These are phyloP conservation scores for Agrochola lychnidis DNA, from an alignment of 2,888 invertebrate species.

Conservation along the genomic window DNA sequence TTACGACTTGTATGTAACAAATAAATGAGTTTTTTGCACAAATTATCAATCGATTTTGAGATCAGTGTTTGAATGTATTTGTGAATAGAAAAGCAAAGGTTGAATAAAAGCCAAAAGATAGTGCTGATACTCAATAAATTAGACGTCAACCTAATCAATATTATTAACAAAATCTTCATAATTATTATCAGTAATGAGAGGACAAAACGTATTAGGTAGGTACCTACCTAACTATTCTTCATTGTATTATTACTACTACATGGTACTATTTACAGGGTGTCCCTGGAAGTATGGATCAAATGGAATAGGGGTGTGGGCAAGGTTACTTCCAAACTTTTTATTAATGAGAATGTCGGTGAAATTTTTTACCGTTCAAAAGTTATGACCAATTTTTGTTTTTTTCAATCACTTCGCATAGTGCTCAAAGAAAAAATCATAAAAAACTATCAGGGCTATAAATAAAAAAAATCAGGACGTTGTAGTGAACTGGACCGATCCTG, in stretches of 20 bases:
- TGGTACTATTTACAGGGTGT: too few relatives aligned
- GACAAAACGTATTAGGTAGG: background rate
- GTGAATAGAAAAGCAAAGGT: background rate
- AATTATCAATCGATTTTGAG: background rate
- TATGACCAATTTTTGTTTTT: too few relatives aligned
- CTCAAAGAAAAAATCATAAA: too few relatives aligned
- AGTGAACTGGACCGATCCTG: too few relatives aligned
- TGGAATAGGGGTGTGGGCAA: too few relatives aligned
- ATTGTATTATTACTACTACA: conserved; percentile 1
- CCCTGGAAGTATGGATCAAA: too few relatives aligned
- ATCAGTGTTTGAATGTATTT: background rate
- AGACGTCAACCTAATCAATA: background rate
- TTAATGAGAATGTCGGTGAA: too few relatives aligned
- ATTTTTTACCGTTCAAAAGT: too few relatives aligned
- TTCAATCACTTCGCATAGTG: too few relatives aligned
- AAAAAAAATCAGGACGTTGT: too few relatives aligned
- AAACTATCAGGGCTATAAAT: too few relatives aligned
- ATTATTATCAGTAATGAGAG: conserved; percentile 1
- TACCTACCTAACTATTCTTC: background rate
- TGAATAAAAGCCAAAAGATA: background rate
- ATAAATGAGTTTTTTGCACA: conserved; percentile 13
- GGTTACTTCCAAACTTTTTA: too few relatives aligned
- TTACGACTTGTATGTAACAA: conserved; percentile 26
- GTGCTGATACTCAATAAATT: background rate
- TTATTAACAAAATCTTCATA: background rate